A percentile compares a stretch with the other conserved stretches of the same genome.
These are phyloP conservation scores for Telmatherina bonti DNA, from an alignment of 2,797 vertebrate species.

Conservation along the genomic window DNA sequence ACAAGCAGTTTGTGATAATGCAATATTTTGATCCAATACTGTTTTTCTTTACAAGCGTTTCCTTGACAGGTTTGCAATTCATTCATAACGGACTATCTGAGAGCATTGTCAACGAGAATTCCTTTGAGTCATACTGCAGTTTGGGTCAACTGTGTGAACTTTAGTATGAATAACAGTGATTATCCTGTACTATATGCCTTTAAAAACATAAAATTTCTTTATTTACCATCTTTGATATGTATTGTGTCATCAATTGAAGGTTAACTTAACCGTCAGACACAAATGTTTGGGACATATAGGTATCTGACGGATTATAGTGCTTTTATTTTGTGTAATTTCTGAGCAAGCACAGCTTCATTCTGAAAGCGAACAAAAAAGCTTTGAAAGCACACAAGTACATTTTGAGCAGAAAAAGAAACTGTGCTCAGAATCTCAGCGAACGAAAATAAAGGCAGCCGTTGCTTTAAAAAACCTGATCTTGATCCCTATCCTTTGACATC, in stretches of 20 bases:
- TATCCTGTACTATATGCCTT: not conserved
- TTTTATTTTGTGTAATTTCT: too few species aligned
- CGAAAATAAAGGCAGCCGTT: not conserved
- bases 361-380: not conserved
- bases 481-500: too few species aligned
- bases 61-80: not conserved
- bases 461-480: too few species aligned
- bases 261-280: not conserved
- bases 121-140: not conserved
- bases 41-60: not conserved
- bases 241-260: not conserved
- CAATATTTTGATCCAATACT: not conserved
- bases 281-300: not conserved
- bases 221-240: not conserved
- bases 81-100: not conserved
- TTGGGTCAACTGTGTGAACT: not conserved
- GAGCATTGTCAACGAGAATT: not conserved
- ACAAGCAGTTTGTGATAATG: not conserved
- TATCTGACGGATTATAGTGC: too few species aligned
- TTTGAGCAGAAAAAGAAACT: too few species aligned
- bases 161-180: not conserved
- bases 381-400: not conserved
- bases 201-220: not conserved
- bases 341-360: not conserved
- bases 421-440: not conserved